Evolutionary conservation across 2,797 vertebrate genomes (phyloP), one percentile per base, ranked within the genome.

Genomic region (Antrozous pallidus): DNA sequence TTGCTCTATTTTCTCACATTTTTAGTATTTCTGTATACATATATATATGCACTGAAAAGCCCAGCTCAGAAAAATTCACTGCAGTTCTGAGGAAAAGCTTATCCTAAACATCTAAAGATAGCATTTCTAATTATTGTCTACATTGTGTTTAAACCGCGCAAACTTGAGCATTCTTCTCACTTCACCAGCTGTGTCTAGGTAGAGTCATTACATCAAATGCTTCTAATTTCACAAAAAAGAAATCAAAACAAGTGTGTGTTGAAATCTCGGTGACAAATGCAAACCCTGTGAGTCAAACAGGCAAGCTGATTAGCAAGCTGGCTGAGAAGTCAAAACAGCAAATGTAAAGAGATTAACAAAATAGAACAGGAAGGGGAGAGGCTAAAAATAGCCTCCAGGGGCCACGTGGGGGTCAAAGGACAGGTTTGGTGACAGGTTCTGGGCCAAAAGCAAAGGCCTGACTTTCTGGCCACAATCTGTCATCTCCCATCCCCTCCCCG

Each of bases 91-190:
- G 86, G 95, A 96, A 92, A 93, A 95, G 94, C 96, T 97, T 47
- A 97, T 79, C 95, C 95, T 95, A 79, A 95, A 93, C 67, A 96
- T 95, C 87, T 96, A 94, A 96, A 94, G 96, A 97, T 96, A 97
- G 96, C 93, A 65, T 90, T 96, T 95, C 96, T 97, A 97, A 97
- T 97, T 97, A 97, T 96, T 93, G 90, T 97, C 88, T 83, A 91
- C 88, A 58, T 94, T 94, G 89, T 92, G 92, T 97, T 87, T 81
- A 94, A 91, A 47, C 93, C 82, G 74, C 61, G 45, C 92, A 88
- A 97, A 95, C 87, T 96, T 58, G 90, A 96, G 80, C 85, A 90
- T 97, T 97, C 31, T 90, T 96, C 95, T 96, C 88, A 89, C 97
- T 97, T 70, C 74, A 89, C 96, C 95, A 96, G 97, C 88, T 95